Evolutionary conservation across 1,140 invertebrate species (phyloP), one percentile per base, ranked within the genome.

Genomic region (Sinonovacula constricta): DNA sequence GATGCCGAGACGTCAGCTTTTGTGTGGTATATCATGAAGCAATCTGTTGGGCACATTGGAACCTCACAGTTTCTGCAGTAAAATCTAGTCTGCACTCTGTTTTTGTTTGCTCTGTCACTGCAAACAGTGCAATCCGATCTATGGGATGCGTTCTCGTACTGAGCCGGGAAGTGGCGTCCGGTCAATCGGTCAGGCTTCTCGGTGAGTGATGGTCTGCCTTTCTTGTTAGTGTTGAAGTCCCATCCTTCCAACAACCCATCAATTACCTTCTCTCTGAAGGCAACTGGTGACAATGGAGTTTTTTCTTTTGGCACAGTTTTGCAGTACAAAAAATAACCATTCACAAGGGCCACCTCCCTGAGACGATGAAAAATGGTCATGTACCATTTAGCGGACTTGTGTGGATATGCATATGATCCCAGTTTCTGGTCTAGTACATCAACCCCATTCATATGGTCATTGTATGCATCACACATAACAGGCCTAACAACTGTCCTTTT

Each of bases 371-470:
- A 75, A 18, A 75, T 18, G 14, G 36, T 33, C 18, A 30, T 63
- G 45, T 75, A 75, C 71, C 71, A 75, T 24, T 75, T 75, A 5
- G 3, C 0, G 2, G 26, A 31, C n/a, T 63, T n/a, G n/a, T n/a
- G n/a, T n/a, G n/a, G n/a, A n/a, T n/a, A n/a, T n/a, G n/a, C n/a
- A n/a, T n/a, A n/a, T n/a, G n/a, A n/a, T n/a, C n/a, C n/a, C n/a
- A n/a, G n/a, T n/a, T n/a, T n/a, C n/a, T n/a, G n/a, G n/a, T n/a
- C n/a, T n/a, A n/a, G n/a, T n/a, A n/a, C n/a, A n/a, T n/a, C n/a
- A n/a, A n/a, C n/a, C n/a, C n/a, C n/a, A n/a, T n/a, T n/a, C n/a
- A n/a, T n/a, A n/a, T n/a, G n/a, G n/a, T n/a, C n/a, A n/a, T n/a
- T n/a, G n/a, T n/a, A n/a, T n/a, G n/a, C n/a, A n/a, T n/a, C n/a